These are phyloP conservation scores for Ibycter americanus DNA, from an alignment of 2,797 vertebrate species.

Conservation along the genomic window DNA sequence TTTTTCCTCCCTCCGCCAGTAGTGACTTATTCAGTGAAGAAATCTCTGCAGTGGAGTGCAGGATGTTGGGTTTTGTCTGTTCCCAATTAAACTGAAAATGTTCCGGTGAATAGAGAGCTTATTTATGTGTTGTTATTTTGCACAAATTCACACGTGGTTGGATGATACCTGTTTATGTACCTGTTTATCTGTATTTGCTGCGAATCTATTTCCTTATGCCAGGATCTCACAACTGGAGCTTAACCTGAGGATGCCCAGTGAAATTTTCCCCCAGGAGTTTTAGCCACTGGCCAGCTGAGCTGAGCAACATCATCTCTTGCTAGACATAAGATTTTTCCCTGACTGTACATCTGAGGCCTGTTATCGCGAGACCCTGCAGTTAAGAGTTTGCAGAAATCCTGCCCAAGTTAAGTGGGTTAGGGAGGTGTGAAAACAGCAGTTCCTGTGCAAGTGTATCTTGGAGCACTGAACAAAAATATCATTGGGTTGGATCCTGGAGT, in stretches of 20 bases:
- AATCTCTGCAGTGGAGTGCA: neutral
- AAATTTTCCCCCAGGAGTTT: neutral
- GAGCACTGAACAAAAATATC: neutral
- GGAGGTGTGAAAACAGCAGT: neutral
- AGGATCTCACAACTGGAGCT: neutral
- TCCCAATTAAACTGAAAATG: neutral
- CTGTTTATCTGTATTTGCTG: neutral
- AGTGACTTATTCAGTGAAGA: neutral
- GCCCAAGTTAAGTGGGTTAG: neutral
- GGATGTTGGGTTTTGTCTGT: neutral
- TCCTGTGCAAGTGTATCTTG: accelerated
- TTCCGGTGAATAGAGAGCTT: neutral
- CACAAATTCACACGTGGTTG: accelerated
- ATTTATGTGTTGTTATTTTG: neutral
- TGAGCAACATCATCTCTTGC: neutral
- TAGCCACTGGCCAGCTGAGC: neutral
- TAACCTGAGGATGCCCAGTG: neutral
- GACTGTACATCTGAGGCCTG: neutral
- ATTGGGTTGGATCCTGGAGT: neutral
- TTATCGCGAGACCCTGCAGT: neutral
- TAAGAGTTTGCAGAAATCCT: neutral
- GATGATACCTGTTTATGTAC: neutral
- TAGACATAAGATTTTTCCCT: neutral
- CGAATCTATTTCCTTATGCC: neutral
- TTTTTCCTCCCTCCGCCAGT: neutral